Evolutionary conservation across 2,888 invertebrate species (phyloP).

Genomic region (Tortricodes alternella): DNA sequence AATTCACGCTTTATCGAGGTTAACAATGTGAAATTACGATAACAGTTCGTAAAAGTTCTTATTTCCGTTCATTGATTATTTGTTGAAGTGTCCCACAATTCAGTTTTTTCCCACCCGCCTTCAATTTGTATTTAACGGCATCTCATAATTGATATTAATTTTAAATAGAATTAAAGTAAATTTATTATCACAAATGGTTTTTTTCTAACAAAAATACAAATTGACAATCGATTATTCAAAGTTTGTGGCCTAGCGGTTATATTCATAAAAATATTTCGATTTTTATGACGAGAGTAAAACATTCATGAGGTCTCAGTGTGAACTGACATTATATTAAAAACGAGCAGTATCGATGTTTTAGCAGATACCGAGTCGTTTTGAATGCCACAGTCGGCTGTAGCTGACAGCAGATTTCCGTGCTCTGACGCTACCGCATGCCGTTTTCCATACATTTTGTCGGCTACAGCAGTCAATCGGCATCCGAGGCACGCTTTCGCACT

Average conservation of each 20-base stretch:
- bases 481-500: too few species aligned
- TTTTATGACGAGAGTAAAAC: too few species aligned
- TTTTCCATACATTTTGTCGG: too few species aligned
- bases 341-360: too few species aligned
- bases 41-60: not conserved
- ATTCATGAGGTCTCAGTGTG: too few species aligned
- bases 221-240: not conserved
- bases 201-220: not conserved
- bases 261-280: not conserved
- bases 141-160: not conserved
- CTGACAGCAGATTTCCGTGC: too few species aligned
- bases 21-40: not conserved
- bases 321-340: too few species aligned
- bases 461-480: too few species aligned
- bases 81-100: not conserved
- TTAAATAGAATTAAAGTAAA: not conserved
- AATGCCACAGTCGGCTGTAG: too few species aligned
- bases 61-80: constrained; percentile 8
- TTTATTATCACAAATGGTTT: constrained; percentile 2
- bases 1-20: constrained; percentile 3
- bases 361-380: too few species aligned
- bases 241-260: not conserved
- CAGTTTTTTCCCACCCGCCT: not conserved
- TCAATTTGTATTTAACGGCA: not conserved
- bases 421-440: too few species aligned